Evolutionary conservation across 2,888 invertebrate species (phyloP), one percentile per base, ranked within the genome.

Genomic region (Tinea trinotella): DNA sequence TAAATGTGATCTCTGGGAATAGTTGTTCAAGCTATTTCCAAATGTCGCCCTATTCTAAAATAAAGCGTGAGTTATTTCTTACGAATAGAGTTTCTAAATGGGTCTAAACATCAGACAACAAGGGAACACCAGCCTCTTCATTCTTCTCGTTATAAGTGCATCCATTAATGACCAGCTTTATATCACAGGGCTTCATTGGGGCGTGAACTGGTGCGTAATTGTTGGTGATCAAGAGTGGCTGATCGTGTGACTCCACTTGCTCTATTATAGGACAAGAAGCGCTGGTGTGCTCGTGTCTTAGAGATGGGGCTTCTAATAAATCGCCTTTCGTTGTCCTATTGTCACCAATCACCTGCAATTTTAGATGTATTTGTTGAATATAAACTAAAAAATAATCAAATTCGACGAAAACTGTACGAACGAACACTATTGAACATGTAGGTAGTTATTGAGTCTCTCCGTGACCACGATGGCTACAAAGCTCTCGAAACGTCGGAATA

Each of bases 251-350:
- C 60, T 55, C 48, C 0, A 74, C 65, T 58, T 79, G 80, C 65
- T 92, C 92, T 55, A 92, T 92, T 68, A 92, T 92, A 0, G 92
- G 92, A 64, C 92, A 92, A 3, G 92, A 92, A 17, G 90, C 90
- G 65, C 91, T 91, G 1, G 90, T 72, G 65, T 76, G 74, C 60
- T 84, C 81, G 55, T 80, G 78, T 1, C 87, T 78, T 46, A 82
- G 81, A 56, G 80, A 82, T 7, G 85, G 82, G 1, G 87, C 83
- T 60, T 84, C 87, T 57, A 88, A 70, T 6, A 84, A 64, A 54
- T 84, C 77, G 0, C 80, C 70, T 55, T 80, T 80, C 3, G 88
- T 87, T 55, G 81, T 82, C 55, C 90, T 87, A 54, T 83, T 84
- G 57, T 91, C 91, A 10, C 84, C 82, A 22, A 90, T 88, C 7